phyloP scores from a whole-genome alignment of 2,113 vertebrate genomes.

The Hirundichthys speculiger region DNA sequence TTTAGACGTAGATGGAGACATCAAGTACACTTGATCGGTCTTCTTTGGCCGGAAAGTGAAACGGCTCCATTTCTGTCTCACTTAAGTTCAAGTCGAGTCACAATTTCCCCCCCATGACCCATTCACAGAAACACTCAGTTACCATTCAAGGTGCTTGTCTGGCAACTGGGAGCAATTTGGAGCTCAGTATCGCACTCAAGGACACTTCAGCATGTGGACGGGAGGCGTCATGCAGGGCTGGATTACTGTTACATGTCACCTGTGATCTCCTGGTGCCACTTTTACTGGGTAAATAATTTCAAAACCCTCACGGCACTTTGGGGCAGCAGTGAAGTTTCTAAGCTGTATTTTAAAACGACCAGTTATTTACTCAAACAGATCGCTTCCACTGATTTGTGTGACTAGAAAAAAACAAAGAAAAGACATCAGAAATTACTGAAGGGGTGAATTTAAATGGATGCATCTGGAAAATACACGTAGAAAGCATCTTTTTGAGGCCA shows the following conservation, averaged over 20 bases:
- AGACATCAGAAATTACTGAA: no score
- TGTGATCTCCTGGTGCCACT: background rate
- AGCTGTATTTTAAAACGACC: no score
- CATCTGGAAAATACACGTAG: no score
- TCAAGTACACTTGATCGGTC: background rate
- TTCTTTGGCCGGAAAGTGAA: conserved; percentile 6
- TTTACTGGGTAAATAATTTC: no score
- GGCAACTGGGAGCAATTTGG: conserved; percentile 4
- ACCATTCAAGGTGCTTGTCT: conserved; percentile 3
- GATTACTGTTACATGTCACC: background rate
- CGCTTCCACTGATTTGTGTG: no score
- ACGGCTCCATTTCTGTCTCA: background rate
- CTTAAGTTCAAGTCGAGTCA: conserved; percentile 1
- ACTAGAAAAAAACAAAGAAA: no score
- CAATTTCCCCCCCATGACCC: background rate
- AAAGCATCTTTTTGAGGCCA: no score
- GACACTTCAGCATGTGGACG: conserved; percentile 10
- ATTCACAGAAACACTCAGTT: conserved; percentile 14
- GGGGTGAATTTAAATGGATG: no score
- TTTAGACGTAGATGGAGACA: no score
- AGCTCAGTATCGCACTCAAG: conserved; percentile 1
- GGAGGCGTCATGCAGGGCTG: background rate
- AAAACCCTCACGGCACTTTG: no score
- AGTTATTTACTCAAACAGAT: no score
- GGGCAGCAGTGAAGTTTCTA: no score